Evolutionary conservation across 2,888 invertebrate genomes (phyloP).

Genomic region (Oasisia sp.): DNA sequence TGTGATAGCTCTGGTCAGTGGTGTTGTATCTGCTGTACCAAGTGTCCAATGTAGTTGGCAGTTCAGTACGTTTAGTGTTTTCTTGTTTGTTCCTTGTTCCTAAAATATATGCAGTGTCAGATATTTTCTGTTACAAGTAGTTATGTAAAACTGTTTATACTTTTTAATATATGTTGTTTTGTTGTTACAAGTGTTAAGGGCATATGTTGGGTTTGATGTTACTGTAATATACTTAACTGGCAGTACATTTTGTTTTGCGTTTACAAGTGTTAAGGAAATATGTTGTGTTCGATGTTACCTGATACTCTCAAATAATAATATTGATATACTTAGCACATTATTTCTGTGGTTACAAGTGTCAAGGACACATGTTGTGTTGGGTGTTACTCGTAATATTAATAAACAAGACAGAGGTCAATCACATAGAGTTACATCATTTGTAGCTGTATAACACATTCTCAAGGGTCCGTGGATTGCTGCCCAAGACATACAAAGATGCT

Average conservation of each 20-base stretch:
- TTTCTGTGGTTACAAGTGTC: background rate
- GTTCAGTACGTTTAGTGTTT: background rate
- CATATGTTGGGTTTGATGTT: no score
- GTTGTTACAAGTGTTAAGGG: no score
- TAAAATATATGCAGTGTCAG: background rate
- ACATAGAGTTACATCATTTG: background rate
- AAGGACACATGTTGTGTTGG: background rate
- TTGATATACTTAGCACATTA: background rate
- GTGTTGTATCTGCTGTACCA: background rate
- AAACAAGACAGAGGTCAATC: background rate
- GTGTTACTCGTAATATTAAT: background rate
- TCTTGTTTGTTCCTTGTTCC: background rate
- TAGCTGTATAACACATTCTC: background rate
- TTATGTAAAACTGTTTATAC: no score
- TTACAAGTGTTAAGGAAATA: no score
- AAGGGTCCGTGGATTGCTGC: background rate
- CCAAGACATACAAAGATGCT: background rate
- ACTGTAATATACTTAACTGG: no score
- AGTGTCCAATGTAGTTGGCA: background rate
- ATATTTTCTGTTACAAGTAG: no score
- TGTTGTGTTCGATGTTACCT: no score
- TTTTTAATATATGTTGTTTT: no score
- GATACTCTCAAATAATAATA: background rate
- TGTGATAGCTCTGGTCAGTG: background rate
- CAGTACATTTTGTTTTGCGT: no score